Evolutionary conservation across 1,140 invertebrate genomes (phyloP).

Genomic region (Stegodyphus dumicola): DNA sequence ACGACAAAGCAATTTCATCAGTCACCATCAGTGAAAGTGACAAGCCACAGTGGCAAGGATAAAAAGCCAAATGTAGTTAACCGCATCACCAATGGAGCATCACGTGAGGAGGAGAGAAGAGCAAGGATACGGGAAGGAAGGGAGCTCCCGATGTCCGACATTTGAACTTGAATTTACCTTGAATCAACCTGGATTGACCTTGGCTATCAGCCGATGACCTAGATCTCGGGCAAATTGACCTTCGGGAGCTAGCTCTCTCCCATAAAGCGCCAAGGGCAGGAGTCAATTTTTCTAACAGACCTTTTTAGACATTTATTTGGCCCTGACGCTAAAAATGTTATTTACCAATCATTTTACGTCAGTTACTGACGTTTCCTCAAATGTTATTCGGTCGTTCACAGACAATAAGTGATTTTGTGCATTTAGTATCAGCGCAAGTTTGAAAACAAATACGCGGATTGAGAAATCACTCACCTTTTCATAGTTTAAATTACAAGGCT

Average conservation of each 20-base stretch:
- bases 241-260: not conserved
- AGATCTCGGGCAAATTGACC: constrained; percentile 31
- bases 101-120: not conserved
- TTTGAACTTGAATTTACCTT: constrained; percentile 48
- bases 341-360: no score
- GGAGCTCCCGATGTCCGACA: not conserved
- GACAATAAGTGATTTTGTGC: no score
- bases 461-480: no score
- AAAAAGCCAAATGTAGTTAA: not conserved
- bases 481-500: no score
- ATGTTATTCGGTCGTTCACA: no score
- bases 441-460: no score
- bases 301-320: no score
- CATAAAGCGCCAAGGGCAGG: no score
- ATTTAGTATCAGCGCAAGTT: no score
- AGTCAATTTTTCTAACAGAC: no score
- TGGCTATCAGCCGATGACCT: constrained; percentile 33
- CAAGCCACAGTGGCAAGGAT: not conserved
- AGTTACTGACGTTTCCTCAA: no score
- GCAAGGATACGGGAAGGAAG: not conserved
- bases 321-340: no score
- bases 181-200: constrained; percentile 41
- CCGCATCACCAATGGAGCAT: not conserved
- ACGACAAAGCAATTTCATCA: not conserved
- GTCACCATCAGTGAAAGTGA: not conserved